Percentiles rank a stretch among this genome's conserved stretches.
Evolutionary conservation across 1,140 invertebrate species (phyloP).

Genomic region (Pachypsylla venusta): DNA sequence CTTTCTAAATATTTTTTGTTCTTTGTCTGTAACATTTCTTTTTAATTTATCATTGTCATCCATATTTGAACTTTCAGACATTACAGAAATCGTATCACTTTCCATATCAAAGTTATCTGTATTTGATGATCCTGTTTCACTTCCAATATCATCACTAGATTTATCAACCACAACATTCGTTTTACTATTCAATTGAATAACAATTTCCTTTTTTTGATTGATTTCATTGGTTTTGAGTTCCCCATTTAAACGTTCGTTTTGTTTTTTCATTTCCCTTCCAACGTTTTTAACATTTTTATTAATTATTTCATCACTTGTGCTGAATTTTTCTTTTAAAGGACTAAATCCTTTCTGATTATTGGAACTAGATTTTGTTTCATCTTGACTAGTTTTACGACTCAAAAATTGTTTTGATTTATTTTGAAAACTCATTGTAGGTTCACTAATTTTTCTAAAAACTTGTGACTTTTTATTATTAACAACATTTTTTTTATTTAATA

Average conservation of each 20-base stretch:
- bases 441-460: slow-evolving; percentile 1
- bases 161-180: no score
- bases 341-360: no score
- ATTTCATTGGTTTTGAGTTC: no score
- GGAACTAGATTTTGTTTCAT: not conserved
- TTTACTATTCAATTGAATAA: no score
- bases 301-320: no score
- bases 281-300: no score
- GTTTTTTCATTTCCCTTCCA: no score
- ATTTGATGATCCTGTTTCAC: no score
- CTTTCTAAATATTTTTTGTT: not conserved
- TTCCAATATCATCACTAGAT: no score
- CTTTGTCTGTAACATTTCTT: not conserved
- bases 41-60: not conserved
- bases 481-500: not conserved
- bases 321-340: no score
- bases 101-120: not conserved
- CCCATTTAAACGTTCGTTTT: no score
- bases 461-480: not conserved
- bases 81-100: not conserved
- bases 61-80: not conserved
- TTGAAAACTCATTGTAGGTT: not conserved
- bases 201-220: no score
- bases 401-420: not conserved
- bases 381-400: not conserved